Conservation (phyloP, 1,140 invertebrate genomes). For the Euura lappo region DNA sequence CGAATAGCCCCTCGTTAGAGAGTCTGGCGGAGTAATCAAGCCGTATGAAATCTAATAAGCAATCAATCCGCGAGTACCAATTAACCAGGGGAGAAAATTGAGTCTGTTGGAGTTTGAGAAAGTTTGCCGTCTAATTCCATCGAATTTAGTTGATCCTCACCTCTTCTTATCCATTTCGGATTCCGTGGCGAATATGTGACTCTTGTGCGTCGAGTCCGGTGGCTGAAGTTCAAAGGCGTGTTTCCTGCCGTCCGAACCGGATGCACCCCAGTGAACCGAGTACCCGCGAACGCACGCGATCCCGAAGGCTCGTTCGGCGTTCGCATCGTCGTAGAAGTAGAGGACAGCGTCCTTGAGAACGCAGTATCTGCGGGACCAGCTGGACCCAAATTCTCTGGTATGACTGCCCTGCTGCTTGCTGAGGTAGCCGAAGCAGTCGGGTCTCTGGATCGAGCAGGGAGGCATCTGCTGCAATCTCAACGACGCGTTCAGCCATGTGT, state of each 20-base stretch:
- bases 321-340: conserved; percentile 91
- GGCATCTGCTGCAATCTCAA: conserved; percentile 72
- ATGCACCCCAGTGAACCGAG: conserved; percentile 80
- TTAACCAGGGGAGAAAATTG: too few species aligned
- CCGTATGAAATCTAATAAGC: too few species aligned
- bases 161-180: conserved; percentile 94
- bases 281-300: conserved; percentile 95
- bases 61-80: too few species aligned
- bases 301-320: conserved; percentile 85
- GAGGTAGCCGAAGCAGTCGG: conserved; percentile 91
- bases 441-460: conserved; percentile 74
- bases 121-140: too few species aligned
- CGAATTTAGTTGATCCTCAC: conserved; percentile 58
- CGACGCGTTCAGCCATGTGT: conserved; percentile 79
- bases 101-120: too few species aligned
- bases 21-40: too few species aligned
- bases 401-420: conserved; percentile 75
- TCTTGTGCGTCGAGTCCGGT: conserved; percentile 82
- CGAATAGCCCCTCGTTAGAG: too few species aligned
- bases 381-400: conserved; percentile 71
- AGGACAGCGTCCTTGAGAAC: conserved; percentile 94
- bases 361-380: conserved; percentile 90
- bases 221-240: conserved; percentile 92
- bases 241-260: conserved; percentile 74
- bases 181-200: conserved; percentile 92